Base-by-base conservation (phyloP, 2,113 vertebrate genomes). In the Accipiter cooperii region DNA sequence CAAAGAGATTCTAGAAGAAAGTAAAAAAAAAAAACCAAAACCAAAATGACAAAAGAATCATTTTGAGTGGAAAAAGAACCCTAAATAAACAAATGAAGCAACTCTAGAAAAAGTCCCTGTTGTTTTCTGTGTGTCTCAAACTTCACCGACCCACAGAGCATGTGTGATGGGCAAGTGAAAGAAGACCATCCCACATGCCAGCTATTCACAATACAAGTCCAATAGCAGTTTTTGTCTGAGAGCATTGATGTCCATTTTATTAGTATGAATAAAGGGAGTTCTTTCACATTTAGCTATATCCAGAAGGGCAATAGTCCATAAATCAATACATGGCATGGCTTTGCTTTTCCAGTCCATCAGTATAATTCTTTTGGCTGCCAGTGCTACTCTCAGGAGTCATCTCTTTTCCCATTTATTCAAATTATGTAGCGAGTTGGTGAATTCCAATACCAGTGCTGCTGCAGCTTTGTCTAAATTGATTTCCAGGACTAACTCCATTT, bases 221-320 rank as follows among this genome's bases (percentile, higher is more conserved):
- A 90, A 68, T 55, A 93, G 94, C 85, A 94, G 83, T 88, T 97
- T 95, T 97, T 93, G 64, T 96, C 90, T 94, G 91, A 93, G 91
- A 94, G 84, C 96, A 95, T 93, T 94, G 94, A 96, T 93, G 97
- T 97, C 95, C 96, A 94, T 97, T 98, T 97, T 98, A 97, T 97
- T 97, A 96, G 94, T 91, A 96, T 84, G 96, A 98, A 97, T 97
- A 97, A 97, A 97, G 95, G 95, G 97, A 98, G 81, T 96, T 97
- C 91, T 97, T 91, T 96, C 95, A 95, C 96, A 96, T 97, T 98
- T 97, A 96, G 93, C 94, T 96, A 91, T 96, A 96, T 96, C 96
- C 96, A 98, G 96, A 97, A 97, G 96, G 96, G 96, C 97, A 94
- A 97, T 98, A 97, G 97, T 93, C 97, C 95, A 97, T 97, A 98